Conservation (phyloP, 2,888 invertebrate species). For the Leuctra nigra region DNA sequence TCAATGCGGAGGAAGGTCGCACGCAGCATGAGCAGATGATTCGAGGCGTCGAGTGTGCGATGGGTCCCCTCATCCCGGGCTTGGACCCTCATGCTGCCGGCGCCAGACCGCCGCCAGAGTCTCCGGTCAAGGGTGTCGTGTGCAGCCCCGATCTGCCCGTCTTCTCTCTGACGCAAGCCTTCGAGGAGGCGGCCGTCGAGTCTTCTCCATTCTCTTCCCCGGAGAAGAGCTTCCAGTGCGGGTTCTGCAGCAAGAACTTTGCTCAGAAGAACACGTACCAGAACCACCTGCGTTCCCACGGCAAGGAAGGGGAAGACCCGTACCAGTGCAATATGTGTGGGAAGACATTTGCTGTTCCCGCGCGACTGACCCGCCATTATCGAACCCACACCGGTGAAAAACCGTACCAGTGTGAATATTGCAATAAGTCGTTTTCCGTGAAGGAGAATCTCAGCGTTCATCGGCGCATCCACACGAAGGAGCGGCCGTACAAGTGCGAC, state of each 20-base stretch:
- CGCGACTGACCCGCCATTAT: slow-evolving; percentile 76
- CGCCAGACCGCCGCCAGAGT: slow-evolving; percentile 30
- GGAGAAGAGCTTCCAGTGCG: slow-evolving; percentile 48
- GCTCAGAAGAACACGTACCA: slow-evolving; percentile 69
- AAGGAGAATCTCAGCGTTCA: slow-evolving; percentile 90
- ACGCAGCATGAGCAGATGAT: slow-evolving; percentile 38
- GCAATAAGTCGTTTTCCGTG: slow-evolving; percentile 87
- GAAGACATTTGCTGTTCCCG: slow-evolving; percentile 87
- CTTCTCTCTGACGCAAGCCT: slow-evolving; percentile 33
- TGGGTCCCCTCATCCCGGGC: slow-evolving; percentile 33
- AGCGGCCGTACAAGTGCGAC: slow-evolving; percentile 82
- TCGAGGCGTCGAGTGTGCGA: slow-evolving; percentile 38
- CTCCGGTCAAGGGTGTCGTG: slow-evolving; percentile 47
- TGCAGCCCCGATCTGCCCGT: slow-evolving; percentile 54
- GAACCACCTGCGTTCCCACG: slow-evolving; percentile 61
- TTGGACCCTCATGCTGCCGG: slow-evolving; percentile 10
- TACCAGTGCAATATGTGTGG: slow-evolving; percentile 86
- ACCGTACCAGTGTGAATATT: slow-evolving; percentile 87
- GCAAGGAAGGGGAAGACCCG: slow-evolving; percentile 57
- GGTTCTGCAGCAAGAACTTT: slow-evolving; percentile 66
- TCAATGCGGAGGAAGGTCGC: slow-evolving; percentile 35
- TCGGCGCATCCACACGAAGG: slow-evolving; percentile 81
- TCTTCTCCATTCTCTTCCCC: slow-evolving; percentile 19
- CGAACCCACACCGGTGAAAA: slow-evolving; percentile 87
- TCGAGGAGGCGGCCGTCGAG: slow-evolving; percentile 29